A percentile compares a stretch with the other conserved stretches of the same genome.
These are phyloP conservation scores for Drosophila ficusphila DNA, from an alignment of 1,140 invertebrate genomes.

Conservation along the genomic window DNA sequence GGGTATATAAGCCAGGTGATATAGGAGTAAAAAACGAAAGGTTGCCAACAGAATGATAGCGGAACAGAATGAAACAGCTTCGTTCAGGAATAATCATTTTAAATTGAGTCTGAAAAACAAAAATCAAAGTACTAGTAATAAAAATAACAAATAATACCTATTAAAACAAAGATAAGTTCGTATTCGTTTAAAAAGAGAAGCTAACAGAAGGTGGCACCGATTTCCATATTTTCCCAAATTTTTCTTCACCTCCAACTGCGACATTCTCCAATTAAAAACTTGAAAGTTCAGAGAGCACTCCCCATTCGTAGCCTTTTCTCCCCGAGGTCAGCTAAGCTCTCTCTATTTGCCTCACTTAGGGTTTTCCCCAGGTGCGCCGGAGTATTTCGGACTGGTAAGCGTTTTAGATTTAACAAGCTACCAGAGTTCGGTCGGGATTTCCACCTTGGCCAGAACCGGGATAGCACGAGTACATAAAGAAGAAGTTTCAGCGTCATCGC, in stretches of 20 bases:
- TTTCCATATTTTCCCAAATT: no score
- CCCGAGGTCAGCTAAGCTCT: slow-evolving; percentile 26
- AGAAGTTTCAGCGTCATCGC: slow-evolving; percentile 35
- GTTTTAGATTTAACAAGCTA: slow-evolving; percentile 73
- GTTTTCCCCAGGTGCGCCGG: slow-evolving; percentile 21
- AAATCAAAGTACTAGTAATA: no score
- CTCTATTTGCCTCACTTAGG: slow-evolving; percentile 22
- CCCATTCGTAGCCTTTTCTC: slow-evolving; percentile 19
- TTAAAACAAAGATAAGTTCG: no score
- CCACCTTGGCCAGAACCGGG: slow-evolving; percentile 23
- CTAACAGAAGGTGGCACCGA: not conserved
- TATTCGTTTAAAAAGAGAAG: no score
- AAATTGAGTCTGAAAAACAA: no score
- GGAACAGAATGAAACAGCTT: no score
- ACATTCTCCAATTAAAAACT: slow-evolving; percentile 13
- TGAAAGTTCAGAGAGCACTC: slow-evolving; percentile 16
- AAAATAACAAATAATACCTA: no score
- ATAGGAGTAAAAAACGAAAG: not conserved
- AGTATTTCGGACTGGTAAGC: slow-evolving; percentile 42
- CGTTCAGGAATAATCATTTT: no score
- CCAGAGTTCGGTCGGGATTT: slow-evolving; percentile 56
- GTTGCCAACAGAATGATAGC: no score
- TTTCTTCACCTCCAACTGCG: not conserved
- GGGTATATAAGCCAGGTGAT: slow-evolving; percentile 16
- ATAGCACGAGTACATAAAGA: slow-evolving; percentile 31